Evolutionary conservation across 2,888 invertebrate genomes (phyloP), one percentile per base, ranked within the genome.

Genomic region (Acrobasis suavella): DNA sequence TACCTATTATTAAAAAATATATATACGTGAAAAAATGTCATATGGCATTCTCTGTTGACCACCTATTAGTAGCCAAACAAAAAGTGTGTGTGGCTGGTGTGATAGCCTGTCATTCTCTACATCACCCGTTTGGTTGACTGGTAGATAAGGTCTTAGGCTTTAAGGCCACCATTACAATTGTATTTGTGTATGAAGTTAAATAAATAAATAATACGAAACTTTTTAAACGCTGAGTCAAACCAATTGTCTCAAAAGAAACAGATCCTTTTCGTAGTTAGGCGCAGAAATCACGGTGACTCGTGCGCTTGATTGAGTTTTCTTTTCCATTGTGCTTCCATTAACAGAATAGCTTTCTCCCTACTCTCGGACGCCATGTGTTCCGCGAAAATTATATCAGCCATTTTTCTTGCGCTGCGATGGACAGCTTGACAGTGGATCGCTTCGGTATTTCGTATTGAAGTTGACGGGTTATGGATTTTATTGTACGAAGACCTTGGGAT

Each of bases 221-320:
- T 22, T 22, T 22, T 2, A 22, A 22, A 22, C 3, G 22, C 22
- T 3, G 56, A 22, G 17, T 22, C 56, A 16, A 56, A 42, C 22
- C 9, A n/a, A 22, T 39, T 16, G 56, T 56, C 14, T 42, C 42
- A 56, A 56, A 12, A 56, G 56, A 56, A 56, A 17, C 14, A 9
- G 63, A 88, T 88, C 88, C 89, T 86, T 89, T 82, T 74, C 78
- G 86, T 88, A 89, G 88, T 88, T 89, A 89, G 85, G 84, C 87
- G 83, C 87, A 89, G 87, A 89, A 91, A 91, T 91, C 89, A 87
- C 87, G 78, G 85, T 77, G 83, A 86, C 86, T 87, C 83, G 87
- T 85, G 85, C 84, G 85, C 86, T 86, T 89, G 89, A 90, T 91
- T 89, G 89, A 89, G 89, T 89, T 89, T 89, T 89, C 89, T 87